Evolutionary conservation across 2,113 vertebrate genomes (phyloP), one percentile per base, ranked within the genome.

Genomic region (Dipodomys stephensi): DNA sequence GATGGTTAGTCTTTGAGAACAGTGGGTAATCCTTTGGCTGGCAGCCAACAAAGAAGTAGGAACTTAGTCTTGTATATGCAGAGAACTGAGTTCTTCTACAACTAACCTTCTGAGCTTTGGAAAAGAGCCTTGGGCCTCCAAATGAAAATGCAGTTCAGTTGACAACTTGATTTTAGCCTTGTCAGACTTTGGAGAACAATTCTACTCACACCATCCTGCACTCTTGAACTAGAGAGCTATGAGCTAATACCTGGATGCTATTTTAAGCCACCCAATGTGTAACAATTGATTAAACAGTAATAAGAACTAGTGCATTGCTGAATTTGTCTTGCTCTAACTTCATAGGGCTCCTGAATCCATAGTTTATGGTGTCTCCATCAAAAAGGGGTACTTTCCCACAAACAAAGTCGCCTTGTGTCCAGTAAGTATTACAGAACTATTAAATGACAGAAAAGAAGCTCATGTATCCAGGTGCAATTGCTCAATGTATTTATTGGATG

Each of bases 201-300:
- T 90, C 44, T 13, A 12, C 18, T 81, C 46, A 83, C 5, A 64
- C 23, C 27, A 46, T 35, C 49, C 25, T 79, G 25, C 4, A 82
- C 28, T 83, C 81, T 27, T 68, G 30, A 86, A 81, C 19, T 87
- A n/a, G 0, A 67, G 9, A 87, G 39, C 6, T 77, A n/a, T 77
- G 44, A 77, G 18, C 32, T 71, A 65, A 90, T 72, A 90, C 68
- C 67, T 68, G n/a, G 1, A 3, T 88, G 9, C 25, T 84, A 81
- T 92, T 95, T 93, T 65, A 89, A 94, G 35, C 30, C n/a, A 88
- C 35, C 46, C 64, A 27, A 12, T 69, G 87, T 68, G n/a, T 87
- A 67, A 23, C 77, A 35, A 87, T 93, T 82, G 87, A 4, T 84
- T 53, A 88, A 65, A 5, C 11, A 74, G 60, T 57, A 93, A 74